Conservation (phyloP, 2,797 vertebrate species). For the Micropoecilia bifurca region DNA sequence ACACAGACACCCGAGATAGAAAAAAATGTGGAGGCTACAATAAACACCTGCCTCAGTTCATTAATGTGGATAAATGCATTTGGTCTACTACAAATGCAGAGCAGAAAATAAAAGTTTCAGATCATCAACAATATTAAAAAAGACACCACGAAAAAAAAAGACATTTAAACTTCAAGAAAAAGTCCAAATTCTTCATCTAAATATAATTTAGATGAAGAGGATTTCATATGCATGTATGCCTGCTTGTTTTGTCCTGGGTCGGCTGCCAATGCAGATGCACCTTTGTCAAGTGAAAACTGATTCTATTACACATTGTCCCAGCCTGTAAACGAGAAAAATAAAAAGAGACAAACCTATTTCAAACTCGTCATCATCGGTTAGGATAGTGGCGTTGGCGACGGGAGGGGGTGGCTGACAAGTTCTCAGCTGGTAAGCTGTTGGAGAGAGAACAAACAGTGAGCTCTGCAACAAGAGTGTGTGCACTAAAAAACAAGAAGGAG, state of each 20-base stretch:
- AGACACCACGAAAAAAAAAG: conserved; percentile 1
- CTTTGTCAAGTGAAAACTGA: conserved; percentile 23
- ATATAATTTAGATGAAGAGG: conserved; percentile 28
- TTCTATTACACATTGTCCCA: conserved; percentile 28
- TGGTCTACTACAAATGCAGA: not conserved
- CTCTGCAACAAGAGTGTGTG: conserved; percentile 9
- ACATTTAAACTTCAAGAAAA: not conserved
- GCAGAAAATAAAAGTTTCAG: conserved; percentile 6
- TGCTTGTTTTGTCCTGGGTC: not conserved
- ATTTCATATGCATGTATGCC: conserved; percentile 6
- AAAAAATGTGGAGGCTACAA: conserved; percentile 1
- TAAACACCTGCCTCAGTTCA: not conserved
- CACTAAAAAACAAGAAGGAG: not conserved
- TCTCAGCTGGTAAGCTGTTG: conserved; percentile 92
- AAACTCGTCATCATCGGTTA: conserved; percentile 93
- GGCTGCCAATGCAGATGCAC: conserved; percentile 29
- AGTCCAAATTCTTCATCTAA: not conserved
- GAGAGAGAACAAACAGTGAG: conserved; percentile 47
- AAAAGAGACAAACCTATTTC: conserved; percentile 91
- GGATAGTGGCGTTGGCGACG: conserved; percentile 90
- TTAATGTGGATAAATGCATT: not conserved
- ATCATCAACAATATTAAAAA: not conserved
- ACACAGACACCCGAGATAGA: not conserved
- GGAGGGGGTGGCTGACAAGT: conserved; percentile 90
- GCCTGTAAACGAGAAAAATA: conserved; percentile 47